Conservation (phyloP, 1,140 invertebrate species). For the Drosophila erecta region DNA sequence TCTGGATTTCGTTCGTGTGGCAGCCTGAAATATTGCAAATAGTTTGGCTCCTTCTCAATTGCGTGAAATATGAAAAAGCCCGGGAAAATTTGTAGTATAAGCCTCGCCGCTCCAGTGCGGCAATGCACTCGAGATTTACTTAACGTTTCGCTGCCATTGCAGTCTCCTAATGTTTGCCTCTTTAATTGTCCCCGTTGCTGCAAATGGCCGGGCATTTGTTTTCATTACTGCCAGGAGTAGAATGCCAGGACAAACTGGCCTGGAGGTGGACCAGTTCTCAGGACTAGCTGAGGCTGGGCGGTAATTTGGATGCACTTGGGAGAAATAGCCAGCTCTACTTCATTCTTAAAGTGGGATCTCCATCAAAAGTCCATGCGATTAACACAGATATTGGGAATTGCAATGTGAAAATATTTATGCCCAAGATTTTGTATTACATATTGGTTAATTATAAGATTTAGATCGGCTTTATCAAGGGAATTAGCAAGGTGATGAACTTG, state of each 20-base stretch:
- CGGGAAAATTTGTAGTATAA: slow-evolving; percentile 35
- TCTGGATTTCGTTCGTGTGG: slow-evolving; percentile 73
- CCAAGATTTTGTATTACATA: too few species aligned
- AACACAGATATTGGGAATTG: too few species aligned
- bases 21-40: slow-evolving; percentile 82
- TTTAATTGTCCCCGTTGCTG: slow-evolving; percentile 38
- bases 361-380: too few species aligned
- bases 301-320: slow-evolving; percentile 48
- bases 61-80: slow-evolving; percentile 67
- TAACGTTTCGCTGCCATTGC: slow-evolving; percentile 26
- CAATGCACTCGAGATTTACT: slow-evolving; percentile 56
- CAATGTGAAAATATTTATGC: too few species aligned
- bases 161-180: slow-evolving; percentile 34
- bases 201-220: slow-evolving; percentile 60
- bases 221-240: slow-evolving; percentile 58
- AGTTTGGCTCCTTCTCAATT: slow-evolving; percentile 80
- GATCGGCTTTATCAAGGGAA: too few species aligned
- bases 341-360: too few species aligned
- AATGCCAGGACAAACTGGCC: slow-evolving; percentile 1
- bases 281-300: slow-evolving; percentile 10
- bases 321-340: not conserved
- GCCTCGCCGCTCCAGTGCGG: slow-evolving; percentile 1
- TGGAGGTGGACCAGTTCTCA: not conserved
- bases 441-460: too few species aligned
- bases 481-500: too few species aligned